These are phyloP conservation scores for Carduelis carduelis DNA, from an alignment of 2,797 vertebrate species.

Conservation along the genomic window DNA sequence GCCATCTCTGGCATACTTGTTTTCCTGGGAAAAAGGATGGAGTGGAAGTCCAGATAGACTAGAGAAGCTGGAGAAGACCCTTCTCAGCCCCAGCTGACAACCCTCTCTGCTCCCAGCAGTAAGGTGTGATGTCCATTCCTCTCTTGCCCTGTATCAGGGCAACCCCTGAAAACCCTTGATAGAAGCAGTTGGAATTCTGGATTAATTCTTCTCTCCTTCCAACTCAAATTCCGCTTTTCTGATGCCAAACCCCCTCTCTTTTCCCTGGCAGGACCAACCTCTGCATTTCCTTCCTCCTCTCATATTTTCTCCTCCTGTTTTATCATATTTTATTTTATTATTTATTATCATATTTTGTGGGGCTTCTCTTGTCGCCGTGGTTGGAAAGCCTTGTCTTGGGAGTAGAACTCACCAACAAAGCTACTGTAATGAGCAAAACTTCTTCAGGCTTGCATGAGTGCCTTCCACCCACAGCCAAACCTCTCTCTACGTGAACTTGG, in stretches of 20 bases:
- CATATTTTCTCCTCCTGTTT: not conserved
- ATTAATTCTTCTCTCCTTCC: not conserved
- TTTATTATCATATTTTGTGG: not conserved
- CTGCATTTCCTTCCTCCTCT: not conserved
- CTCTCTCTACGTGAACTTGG: not conserved
- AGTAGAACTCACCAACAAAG: not conserved
- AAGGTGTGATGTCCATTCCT: not conserved
- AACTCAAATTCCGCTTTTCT: not conserved
- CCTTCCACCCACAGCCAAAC: not conserved
- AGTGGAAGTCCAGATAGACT: not conserved
- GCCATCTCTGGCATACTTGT: not conserved
- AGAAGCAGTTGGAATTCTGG: not conserved
- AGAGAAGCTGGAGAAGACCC: not conserved
- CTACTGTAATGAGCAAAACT: not conserved
- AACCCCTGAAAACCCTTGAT: not conserved
- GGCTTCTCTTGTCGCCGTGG: not conserved
- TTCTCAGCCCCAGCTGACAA: not conserved
- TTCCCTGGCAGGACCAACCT: not conserved
- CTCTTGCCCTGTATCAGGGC: fast-evolving
- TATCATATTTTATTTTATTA: not conserved
- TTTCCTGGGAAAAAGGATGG: not conserved
- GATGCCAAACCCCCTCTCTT: not conserved
- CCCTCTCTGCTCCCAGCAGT: not conserved
- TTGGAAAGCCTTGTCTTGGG: not conserved
- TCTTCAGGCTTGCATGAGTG: not conserved